Percentiles rank a stretch among this genome's conserved stretches.
These are phyloP conservation scores for Cathartes aura DNA, from an alignment of 2,113 vertebrate genomes.

Conservation along the genomic window DNA sequence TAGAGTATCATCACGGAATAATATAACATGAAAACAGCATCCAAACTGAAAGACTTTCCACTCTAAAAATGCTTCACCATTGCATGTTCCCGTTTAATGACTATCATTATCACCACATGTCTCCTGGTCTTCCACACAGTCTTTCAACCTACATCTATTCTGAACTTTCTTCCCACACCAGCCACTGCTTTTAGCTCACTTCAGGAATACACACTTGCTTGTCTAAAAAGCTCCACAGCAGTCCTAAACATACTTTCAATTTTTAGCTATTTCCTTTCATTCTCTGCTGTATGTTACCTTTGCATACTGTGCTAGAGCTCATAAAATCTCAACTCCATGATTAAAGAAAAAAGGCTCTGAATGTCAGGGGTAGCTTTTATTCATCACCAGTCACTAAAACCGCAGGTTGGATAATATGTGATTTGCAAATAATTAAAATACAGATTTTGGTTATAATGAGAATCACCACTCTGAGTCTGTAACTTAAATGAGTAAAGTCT, in stretches of 20 bases:
- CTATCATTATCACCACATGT: background rate
- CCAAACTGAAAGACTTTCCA: background rate
- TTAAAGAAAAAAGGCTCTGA: background rate
- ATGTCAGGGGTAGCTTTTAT: background rate
- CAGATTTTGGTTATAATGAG: background rate
- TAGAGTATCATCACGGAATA: background rate
- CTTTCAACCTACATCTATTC: constrained; percentile 11
- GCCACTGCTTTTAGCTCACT: constrained; percentile 45
- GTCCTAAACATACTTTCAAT: background rate
- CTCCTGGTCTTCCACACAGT: background rate
- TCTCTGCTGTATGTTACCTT: background rate
- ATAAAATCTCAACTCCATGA: background rate
- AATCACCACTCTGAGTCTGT: background rate
- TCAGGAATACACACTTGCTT: background rate
- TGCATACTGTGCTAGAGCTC: background rate
- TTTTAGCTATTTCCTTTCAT: constrained; percentile 24
- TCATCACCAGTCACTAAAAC: background rate
- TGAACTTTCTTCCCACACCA: constrained; percentile 43
- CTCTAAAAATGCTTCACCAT: constrained; percentile 7
- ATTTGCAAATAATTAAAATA: constrained; percentile 6
- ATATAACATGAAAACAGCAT: background rate
- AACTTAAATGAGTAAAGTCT: background rate
- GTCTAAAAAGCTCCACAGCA: background rate
- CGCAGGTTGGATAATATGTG: background rate
- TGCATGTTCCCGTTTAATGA: background rate